Evolutionary conservation across 2,888 invertebrate genomes (phyloP).

Genomic region (Thereva nobilitata): DNA sequence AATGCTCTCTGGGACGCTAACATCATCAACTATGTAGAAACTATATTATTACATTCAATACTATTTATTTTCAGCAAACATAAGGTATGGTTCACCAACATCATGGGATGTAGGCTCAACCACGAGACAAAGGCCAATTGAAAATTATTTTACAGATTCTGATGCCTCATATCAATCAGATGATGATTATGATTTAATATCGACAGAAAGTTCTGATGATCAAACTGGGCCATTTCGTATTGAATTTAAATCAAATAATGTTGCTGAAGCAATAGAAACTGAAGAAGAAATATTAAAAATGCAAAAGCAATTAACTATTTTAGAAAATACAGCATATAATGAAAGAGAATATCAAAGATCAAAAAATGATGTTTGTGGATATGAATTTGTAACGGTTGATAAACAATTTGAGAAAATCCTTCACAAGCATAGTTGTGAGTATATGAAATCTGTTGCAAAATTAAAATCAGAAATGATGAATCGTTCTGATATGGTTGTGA

Average conservation of each 20-base stretch:
- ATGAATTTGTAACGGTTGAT: background rate
- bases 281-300: constrained; percentile 59
- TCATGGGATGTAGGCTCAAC: constrained; percentile 52
- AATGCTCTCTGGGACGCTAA: no score
- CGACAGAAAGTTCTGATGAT: constrained; percentile 59
- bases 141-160: constrained; percentile 52
- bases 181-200: constrained; percentile 56
- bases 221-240: constrained; percentile 69
- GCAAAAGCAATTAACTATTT: constrained; percentile 55
- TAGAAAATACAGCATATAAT: constrained; percentile 55
- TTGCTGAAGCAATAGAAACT: constrained; percentile 82
- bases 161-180: constrained; percentile 64
- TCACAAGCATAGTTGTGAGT: constrained; percentile 6
- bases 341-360: constrained; percentile 54
- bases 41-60: no score
- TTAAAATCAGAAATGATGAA: constrained; percentile 21
- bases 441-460: background rate
- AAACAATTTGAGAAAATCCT: background rate
- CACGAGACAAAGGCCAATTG: constrained; percentile 25
- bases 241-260: constrained; percentile 81
- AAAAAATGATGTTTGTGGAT: background rate
- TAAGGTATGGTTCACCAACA: constrained; percentile 57
- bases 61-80: constrained; percentile 43
- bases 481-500: constrained; percentile 40
- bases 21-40: no score